A percentile compares a stretch with the other conserved stretches of the same genome.
Evolutionary conservation across 35 echinoderm and acorn worm genomes (phyloP).

Genomic region (Anneissia japonica): DNA sequence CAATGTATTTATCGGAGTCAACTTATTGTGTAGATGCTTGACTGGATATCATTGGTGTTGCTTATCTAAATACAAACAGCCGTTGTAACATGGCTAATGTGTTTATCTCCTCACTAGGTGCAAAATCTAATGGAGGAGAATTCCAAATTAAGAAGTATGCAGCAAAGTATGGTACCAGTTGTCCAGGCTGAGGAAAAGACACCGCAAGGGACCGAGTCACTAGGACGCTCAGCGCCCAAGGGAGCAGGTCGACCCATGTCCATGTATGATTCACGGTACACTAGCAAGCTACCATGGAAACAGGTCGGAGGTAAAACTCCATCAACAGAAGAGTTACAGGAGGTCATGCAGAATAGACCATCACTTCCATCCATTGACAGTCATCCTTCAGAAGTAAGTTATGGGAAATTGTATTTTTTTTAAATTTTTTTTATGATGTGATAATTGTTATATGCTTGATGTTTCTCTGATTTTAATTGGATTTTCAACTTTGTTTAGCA

Average conservation of each 20-base stretch:
- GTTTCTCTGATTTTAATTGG: no score
- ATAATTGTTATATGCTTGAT: no score
- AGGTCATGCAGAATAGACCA: neutral
- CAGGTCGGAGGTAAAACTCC: slow-evolving; percentile 4
- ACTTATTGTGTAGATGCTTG: neutral
- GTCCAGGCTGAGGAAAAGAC: slow-evolving; percentile 17
- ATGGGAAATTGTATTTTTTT: slow-evolving; percentile 4
- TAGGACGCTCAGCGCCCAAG: neutral
- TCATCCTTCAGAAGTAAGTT: neutral
- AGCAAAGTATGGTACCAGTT: slow-evolving; percentile 29
- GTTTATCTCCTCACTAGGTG: slow-evolving; percentile 41
- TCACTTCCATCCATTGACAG: neutral
- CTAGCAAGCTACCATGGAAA: slow-evolving; percentile 46
- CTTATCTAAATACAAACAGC: neutral
- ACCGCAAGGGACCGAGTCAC: slow-evolving; percentile 16
- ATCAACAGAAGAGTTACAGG: slow-evolving; percentile 13
- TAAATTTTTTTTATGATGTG: no score
- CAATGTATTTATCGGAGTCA: neutral
- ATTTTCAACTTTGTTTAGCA: no score
- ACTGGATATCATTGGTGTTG: neutral
- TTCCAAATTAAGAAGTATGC: slow-evolving; percentile 49
- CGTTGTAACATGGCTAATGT: neutral
- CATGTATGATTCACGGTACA: slow-evolving; percentile 70
- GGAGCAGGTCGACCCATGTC: slow-evolving; percentile 42
- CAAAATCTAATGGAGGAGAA: slow-evolving; percentile 91